Conservation (phyloP, 1,140 invertebrate genomes). For the Euborellia annulipes region DNA sequence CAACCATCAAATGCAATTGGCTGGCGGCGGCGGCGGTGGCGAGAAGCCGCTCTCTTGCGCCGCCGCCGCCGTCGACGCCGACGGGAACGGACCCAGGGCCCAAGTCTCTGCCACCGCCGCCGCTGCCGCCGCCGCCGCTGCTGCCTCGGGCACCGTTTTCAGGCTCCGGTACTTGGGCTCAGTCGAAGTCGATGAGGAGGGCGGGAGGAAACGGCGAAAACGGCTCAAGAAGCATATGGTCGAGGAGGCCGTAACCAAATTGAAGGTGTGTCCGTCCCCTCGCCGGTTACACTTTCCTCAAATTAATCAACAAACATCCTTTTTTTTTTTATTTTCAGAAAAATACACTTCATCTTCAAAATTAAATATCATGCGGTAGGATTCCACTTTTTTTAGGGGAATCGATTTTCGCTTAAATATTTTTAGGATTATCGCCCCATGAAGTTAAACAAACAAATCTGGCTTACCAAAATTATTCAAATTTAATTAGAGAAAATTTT, state of each 20-base stretch:
- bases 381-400: no score
- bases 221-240: slow-evolving; percentile 81
- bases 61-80: slow-evolving; percentile 21
- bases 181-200: slow-evolving; percentile 68
- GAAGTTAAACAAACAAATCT: no score
- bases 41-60: slow-evolving; percentile 9
- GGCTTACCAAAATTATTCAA: no score
- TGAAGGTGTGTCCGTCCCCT: slow-evolving; percentile 63
- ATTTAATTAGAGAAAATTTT: no score
- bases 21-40: slow-evolving; percentile 26
- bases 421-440: no score
- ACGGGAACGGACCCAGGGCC: slow-evolving; percentile 29
- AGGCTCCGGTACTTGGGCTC: slow-evolving; percentile 67
- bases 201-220: slow-evolving; percentile 45
- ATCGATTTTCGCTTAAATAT: no score
- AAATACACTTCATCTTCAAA: no score
- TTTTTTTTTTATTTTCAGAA: no score
- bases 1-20: slow-evolving; percentile 25
- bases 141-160: slow-evolving; percentile 51
- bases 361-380: no score
- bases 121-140: slow-evolving; percentile 20
- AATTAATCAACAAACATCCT: no score
- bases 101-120: slow-evolving; percentile 27
- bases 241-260: slow-evolving; percentile 90
- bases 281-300: no score